Evolutionary conservation across 53 echinoderm and acorn worm species (phyloP).

Genomic region (Holothuria scabra): DNA sequence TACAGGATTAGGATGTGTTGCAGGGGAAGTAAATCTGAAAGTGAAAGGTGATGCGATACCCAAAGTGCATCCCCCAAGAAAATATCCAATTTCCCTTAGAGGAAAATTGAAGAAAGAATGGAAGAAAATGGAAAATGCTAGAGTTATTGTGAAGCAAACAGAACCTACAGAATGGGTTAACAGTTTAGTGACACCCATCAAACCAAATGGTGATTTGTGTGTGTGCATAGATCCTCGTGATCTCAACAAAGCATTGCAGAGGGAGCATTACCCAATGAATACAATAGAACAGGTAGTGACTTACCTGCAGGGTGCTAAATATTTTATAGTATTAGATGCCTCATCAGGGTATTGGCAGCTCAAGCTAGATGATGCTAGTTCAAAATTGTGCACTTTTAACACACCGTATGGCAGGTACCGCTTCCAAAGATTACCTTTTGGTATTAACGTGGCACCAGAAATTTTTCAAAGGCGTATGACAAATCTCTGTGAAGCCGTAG

Average conservation of each 20-base stretch:
- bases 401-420: constrained; percentile 58
- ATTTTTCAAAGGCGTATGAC: constrained; percentile 40
- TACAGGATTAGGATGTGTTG: constrained; percentile 45
- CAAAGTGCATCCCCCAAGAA: constrained; percentile 30
- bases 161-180: constrained; percentile 53
- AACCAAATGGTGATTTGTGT: constrained; percentile 30
- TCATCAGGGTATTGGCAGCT: constrained; percentile 58
- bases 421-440: constrained; percentile 49
- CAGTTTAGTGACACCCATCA: constrained; percentile 21
- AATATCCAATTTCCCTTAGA: constrained; percentile 41
- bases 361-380: constrained; percentile 41
- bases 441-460: constrained; percentile 59
- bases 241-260: constrained; percentile 46
- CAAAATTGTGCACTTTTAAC: constrained; percentile 57
- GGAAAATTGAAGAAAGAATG: constrained; percentile 31
- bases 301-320: constrained; percentile 16
- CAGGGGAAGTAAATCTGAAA: constrained; percentile 39
- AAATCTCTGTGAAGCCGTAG: constrained; percentile 35
- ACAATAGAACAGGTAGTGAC: constrained; percentile 47
- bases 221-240: constrained; percentile 55
- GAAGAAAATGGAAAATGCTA: constrained; percentile 23
- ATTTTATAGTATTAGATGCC: constrained; percentile 49
- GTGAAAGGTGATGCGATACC: constrained; percentile 29
- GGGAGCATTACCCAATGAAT: constrained; percentile 57
- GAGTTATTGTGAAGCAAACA: constrained; percentile 28